Evolutionary conservation across 2,888 invertebrate species (phyloP).

Genomic region (Drosophila demipolita): DNA sequence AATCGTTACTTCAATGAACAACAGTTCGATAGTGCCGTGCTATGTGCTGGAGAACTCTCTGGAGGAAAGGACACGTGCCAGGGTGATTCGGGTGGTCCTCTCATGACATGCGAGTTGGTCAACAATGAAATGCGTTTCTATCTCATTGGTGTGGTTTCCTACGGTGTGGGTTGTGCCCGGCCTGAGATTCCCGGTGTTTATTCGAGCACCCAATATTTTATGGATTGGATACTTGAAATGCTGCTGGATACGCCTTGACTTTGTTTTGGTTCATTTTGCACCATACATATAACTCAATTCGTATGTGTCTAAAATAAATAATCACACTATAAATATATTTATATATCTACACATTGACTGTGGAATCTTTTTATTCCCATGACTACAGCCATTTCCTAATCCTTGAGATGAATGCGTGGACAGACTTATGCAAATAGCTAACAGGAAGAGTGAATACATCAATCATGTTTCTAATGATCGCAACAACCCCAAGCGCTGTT

Average conservation of each 20-base stretch:
- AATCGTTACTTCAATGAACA: conserved; percentile 69
- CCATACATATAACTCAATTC: conserved; percentile 2
- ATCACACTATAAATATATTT: conserved; percentile 18
- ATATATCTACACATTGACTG: conserved; percentile 34
- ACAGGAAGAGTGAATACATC: conserved; percentile 49
- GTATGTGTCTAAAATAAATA: conserved; percentile 26
- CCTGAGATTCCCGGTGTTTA: conserved; percentile 88
- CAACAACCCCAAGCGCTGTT: conserved; percentile 23
- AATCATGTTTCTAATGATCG: conserved; percentile 71
- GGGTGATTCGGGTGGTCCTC: conserved; percentile 84
- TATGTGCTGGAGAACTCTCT: conserved; percentile 82
- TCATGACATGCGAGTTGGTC: conserved; percentile 80
- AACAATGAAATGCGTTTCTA: conserved; percentile 79
- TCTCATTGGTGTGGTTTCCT: conserved; percentile 89
- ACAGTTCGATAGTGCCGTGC: conserved; percentile 82
- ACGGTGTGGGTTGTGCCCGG: conserved; percentile 88
- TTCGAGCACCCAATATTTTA: conserved; percentile 87
- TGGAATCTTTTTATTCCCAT: conserved; percentile 61
- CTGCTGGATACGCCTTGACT: conserved; percentile 68
- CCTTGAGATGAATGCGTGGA: conserved; percentile 14
- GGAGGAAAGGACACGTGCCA: conserved; percentile 84
- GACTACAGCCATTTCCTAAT: conserved; percentile 52
- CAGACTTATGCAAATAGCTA: conserved; percentile 67
- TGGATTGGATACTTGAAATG: conserved; percentile 87
- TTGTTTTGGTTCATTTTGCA: neutral